A percentile compares a stretch with the other conserved stretches of the same genome.
These are phyloP conservation scores for Mesorhabditis sp. DNA, from an alignment of 2,888 invertebrate species.

Conservation along the genomic window DNA sequence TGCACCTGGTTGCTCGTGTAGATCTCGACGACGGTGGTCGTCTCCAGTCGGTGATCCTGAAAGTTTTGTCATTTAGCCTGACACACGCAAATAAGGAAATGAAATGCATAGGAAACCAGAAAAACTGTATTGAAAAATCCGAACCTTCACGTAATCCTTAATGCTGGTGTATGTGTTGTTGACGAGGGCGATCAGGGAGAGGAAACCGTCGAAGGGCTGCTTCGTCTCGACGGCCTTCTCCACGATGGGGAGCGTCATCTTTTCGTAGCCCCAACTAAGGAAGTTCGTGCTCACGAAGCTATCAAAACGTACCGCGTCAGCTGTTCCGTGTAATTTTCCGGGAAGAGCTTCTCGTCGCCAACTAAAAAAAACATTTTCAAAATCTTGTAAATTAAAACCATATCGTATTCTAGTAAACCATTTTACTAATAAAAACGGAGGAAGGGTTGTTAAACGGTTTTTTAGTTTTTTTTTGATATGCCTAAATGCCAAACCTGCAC, in stretches of 20 bases:
- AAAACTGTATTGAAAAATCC: neutral
- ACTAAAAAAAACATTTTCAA: conserved; percentile 10
- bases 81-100: neutral
- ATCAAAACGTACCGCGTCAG: conserved; percentile 21
- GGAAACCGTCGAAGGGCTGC: conserved; percentile 26
- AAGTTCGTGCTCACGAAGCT: too few relatives aligned
- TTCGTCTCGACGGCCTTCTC: conserved; percentile 30
- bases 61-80: neutral
- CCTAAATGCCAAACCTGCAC: too few relatives aligned
- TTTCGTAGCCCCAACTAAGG: conserved; percentile 39
- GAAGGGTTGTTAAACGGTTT: neutral
- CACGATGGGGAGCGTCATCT: conserved; percentile 34
- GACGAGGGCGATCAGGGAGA: conserved; percentile 34
- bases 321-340: conserved; percentile 32
- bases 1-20: conserved; percentile 28
- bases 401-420: neutral
- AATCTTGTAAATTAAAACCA: neutral
- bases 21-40: conserved; percentile 32
- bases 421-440: neutral
- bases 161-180: conserved; percentile 31
- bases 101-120: neutral
- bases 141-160: conserved; percentile 30
- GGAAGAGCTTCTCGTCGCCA: conserved; percentile 25
- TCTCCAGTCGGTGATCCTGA: conserved; percentile 25
- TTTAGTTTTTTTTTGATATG: neutral